Percentiles rank a stretch among this genome's conserved stretches.
Conservation (phyloP, 2,797 vertebrate species). For the Delichon dasypus region DNA sequence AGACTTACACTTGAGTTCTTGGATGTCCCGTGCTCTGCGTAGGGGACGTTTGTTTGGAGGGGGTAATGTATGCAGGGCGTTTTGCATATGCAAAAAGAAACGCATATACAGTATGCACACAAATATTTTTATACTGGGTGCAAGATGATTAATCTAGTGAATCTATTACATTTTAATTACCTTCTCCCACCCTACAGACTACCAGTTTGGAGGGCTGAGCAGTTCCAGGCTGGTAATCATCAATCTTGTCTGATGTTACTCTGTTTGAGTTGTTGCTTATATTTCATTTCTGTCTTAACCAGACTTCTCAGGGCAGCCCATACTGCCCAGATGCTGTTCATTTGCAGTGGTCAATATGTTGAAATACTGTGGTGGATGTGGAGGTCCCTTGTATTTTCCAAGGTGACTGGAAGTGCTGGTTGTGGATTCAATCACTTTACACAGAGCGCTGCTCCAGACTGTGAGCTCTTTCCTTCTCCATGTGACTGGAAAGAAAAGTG, state of each 20-base stretch:
- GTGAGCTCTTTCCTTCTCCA: not conserved
- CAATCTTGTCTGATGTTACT: not conserved
- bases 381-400: not conserved
- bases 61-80: not conserved
- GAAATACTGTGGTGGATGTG: not conserved
- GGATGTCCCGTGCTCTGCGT: not conserved
- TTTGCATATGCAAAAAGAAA: not conserved
- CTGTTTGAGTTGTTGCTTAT: not conserved
- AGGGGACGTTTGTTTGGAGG: not conserved
- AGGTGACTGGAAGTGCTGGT: not conserved
- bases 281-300: not conserved
- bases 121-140: not conserved
- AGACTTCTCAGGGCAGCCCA: not conserved
- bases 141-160: not conserved
- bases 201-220: not conserved
- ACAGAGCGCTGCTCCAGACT: rapidly evolving
- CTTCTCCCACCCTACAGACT: not conserved
- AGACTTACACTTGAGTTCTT: rapidly evolving
- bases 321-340: not conserved
- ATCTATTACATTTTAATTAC: not conserved
- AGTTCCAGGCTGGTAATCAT: not conserved
- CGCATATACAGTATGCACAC: not conserved
- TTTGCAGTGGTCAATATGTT: not conserved
- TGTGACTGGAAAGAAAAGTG: not conserved
- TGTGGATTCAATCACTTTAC: rapidly evolving